Base-by-base conservation (phyloP, 2,888 invertebrate species). In the Bimastos eiseni region DNA sequence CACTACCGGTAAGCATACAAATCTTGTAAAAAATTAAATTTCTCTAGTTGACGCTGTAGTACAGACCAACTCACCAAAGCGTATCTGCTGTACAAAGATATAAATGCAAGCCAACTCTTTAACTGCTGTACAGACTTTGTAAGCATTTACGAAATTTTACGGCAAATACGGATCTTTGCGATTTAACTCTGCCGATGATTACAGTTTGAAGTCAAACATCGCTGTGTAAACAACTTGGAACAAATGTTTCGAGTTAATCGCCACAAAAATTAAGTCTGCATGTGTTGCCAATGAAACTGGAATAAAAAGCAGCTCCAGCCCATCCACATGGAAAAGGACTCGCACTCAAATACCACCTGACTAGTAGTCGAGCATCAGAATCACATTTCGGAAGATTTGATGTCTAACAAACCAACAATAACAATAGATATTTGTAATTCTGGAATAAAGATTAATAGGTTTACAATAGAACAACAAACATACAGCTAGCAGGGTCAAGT, bases 11-110 rank as follows among this genome's bases (percentile, higher is more conserved):
- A 30, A n/a, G 4, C 13, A 70, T 13, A 70, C 70, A n/a, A 70
- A 70, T n/a, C 70, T n/a, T 70, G 70, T 70, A 70, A 30, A 70
- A 70, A 70, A 70, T 70, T n/a, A n/a, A 70, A 70, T 70, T 49
- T 6, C 70, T 70, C 70, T 70, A 70, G n/a, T 70, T 70, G n/a
- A 70, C 70, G n/a, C 70, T n/a, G 70, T 70, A n/a, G 70, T 70
- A 70, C 70, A n/a, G 0, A n/a, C 70, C n/a, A n/a, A 70, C 30
- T n/a, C 70, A 70, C 70, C n/a, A n/a, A 70, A n/a, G n/a, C 49
- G 6, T 49, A 49, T 24, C 21, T 24, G 49, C n/a, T 70, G 70
- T n/a, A 70, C 70, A 70, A 19, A 49, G 6, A 24, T 24, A 49
- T 49, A 49, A 49, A 70, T 70, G n/a, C 70, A 70, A 2, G 1